Evolutionary conservation across 2,797 vertebrate species (phyloP), one percentile per base, ranked within the genome.

Genomic region (Coluber constrictor): DNA sequence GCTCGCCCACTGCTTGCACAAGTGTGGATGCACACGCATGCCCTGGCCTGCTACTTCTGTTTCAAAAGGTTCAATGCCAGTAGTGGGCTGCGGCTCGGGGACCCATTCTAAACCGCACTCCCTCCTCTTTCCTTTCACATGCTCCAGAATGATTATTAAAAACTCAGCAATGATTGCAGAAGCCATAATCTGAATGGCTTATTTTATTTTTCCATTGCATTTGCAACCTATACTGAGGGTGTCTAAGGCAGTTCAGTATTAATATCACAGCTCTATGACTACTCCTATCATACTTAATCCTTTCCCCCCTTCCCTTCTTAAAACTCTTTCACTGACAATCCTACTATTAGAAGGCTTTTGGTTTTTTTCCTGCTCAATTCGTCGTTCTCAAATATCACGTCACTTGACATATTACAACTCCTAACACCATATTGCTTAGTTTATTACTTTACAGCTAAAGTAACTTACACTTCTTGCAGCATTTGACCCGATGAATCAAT

Each of bases 381-480:
- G 8, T 47, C 11, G 2, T 37, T 23, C 1, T 29, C 15, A 61
- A 60, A 57, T 55, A 59, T 47, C 86, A 47, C 10, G 3, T 29
- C 74, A 56, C 10, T 54, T 12, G 9, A 90, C 43, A 88, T 18
- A 57, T 90, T 88, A 51, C 54, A 43, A 37, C 37, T 15, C 8
- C n/a, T 29, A 56, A 12, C 37, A 79, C 15, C 25, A 79, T 27
- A 88, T 79, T 66, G 16, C 32, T 56, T 87, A 32, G 8, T 32
- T 5, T 20, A 91, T 91, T 29, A 74, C 55, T 29, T 16, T 29
- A 89, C 2, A 86, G 54, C 86, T 92, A 94, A 90, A 94, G 93
- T 89, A 93, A 97, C 98, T 98, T 97, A 98, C 98, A 98, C 98
- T 97, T 98, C 98, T 94, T 97, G 97, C 55, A 98, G 97, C 0